phyloP scores from a whole-genome alignment of 23 tunicate genomes.

The Ascidia mentula region DNA sequence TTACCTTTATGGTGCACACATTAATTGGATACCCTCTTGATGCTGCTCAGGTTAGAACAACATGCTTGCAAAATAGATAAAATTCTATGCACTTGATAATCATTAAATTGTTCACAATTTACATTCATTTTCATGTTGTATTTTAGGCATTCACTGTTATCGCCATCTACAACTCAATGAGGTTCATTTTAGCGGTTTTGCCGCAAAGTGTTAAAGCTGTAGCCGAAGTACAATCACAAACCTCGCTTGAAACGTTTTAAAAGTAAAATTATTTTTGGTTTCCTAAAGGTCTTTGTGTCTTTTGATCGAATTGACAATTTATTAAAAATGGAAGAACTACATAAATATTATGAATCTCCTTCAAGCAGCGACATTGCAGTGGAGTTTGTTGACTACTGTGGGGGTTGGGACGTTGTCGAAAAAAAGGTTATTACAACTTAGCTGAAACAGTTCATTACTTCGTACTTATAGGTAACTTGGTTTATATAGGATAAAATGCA shows the following conservation, averaged over 20 bases:
- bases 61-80: no score
- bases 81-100: no score
- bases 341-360: conserved; percentile 44
- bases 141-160: conserved; percentile 78
- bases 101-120: not conserved
- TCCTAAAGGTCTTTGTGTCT: conserved; percentile 69
- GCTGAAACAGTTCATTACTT: no score
- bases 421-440: no score
- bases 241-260: not conserved
- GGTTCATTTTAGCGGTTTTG: conserved; percentile 54
- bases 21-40: conserved; percentile 55
- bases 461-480: no score
- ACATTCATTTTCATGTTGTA: not conserved
- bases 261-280: no score
- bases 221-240: conserved; percentile 52
- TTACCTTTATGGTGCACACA: conserved; percentile 84
- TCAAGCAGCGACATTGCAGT: conserved; percentile 37
- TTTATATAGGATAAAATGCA: no score
- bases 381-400: conserved; percentile 51
- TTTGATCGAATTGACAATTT: conserved; percentile 74
- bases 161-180: conserved; percentile 68
- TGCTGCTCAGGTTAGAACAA: conserved; percentile 77
- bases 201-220: conserved; percentile 73
- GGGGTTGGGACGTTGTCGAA: conserved; percentile 74
- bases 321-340: conserved; percentile 68